These are phyloP conservation scores for Telmatherina bonti DNA, from an alignment of 2,797 vertebrate genomes.

Conservation along the genomic window DNA sequence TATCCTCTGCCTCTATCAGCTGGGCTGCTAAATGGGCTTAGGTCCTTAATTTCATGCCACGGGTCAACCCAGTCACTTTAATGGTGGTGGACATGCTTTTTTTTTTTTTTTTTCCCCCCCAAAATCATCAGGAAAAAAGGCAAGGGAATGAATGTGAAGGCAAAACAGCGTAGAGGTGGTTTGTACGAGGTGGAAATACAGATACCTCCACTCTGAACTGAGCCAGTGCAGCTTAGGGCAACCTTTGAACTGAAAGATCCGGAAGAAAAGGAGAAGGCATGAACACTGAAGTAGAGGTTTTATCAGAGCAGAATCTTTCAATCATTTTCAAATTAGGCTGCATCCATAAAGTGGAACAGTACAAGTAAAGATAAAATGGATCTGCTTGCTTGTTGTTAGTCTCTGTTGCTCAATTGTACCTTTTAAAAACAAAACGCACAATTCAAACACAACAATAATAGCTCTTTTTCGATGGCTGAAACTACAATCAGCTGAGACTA, in stretches of 20 bases:
- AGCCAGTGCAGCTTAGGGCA: conserved; percentile 7
- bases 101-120: too few relatives aligned
- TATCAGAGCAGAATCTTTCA: conserved; percentile 15
- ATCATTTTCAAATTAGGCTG: conserved; percentile 26
- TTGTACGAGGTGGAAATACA: conserved; percentile 42
- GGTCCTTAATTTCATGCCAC: conserved; percentile 72
- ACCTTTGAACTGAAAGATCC: conserved; percentile 30
- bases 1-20: conserved; percentile 64
- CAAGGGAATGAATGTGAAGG: conserved; percentile 42
- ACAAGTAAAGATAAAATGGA: conserved; percentile 3
- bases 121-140: neutral
- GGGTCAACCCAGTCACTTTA: conserved; percentile 64
- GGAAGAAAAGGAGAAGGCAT: conserved; percentile 16
- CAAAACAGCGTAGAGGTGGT: conserved; percentile 5
- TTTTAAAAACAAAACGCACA: too few relatives aligned
- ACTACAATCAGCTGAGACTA: neutral
- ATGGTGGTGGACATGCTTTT: too few relatives aligned
- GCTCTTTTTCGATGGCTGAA: neutral
- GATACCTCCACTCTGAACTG: conserved; percentile 42
- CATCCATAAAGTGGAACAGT: conserved; percentile 11
- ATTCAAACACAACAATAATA: too few relatives aligned
- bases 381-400: neutral
- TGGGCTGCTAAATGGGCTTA: conserved; percentile 58
- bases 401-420: neutral
- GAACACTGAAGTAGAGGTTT: neutral